Conservation (phyloP, 1,140 invertebrate species). For the Drosophila lacertosa region DNA sequence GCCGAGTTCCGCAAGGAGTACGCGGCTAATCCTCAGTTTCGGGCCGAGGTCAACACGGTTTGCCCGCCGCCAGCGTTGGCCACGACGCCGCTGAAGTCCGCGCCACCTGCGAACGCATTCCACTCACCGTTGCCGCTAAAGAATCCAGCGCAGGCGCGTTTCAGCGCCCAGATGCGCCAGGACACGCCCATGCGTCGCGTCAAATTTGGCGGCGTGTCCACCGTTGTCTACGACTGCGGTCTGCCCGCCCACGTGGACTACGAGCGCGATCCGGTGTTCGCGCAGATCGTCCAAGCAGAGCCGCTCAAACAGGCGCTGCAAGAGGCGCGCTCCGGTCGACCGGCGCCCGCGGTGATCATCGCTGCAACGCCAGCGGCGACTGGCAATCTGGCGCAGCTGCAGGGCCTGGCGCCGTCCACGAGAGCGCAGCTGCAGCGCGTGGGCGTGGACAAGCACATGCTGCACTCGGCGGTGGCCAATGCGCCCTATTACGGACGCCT, state of each 20-base stretch:
- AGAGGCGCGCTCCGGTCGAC: slow-evolving; percentile 47
- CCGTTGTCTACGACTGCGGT: slow-evolving; percentile 69
- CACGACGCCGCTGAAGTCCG: slow-evolving; percentile 53
- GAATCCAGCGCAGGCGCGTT: slow-evolving; percentile 59
- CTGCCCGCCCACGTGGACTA: slow-evolving; percentile 75
- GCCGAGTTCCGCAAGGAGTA: slow-evolving; percentile 86
- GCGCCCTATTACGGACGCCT: slow-evolving; percentile 86
- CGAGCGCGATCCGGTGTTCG: slow-evolving; percentile 76
- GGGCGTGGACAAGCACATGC: slow-evolving; percentile 85
- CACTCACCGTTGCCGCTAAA: slow-evolving; percentile 75
- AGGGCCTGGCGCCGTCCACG: slow-evolving; percentile 84
- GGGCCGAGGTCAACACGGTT: slow-evolving; percentile 81
- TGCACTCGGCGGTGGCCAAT: slow-evolving; percentile 86
- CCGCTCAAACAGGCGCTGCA: slow-evolving; percentile 66
- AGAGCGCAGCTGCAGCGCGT: slow-evolving; percentile 85
- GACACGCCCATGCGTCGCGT: slow-evolving; percentile 79
- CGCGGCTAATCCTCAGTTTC: slow-evolving; percentile 85
- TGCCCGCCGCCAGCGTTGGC: slow-evolving; percentile 31
- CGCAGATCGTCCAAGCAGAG: slow-evolving; percentile 73
- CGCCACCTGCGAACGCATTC: slow-evolving; percentile 55
- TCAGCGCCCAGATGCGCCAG: slow-evolving; percentile 72
- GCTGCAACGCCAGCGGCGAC: slow-evolving; percentile 42
- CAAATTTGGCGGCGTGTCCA: slow-evolving; percentile 75
- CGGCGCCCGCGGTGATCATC: slow-evolving; percentile 54
- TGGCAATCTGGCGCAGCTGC: slow-evolving; percentile 52